Conservation (phyloP, 2,888 invertebrate species). For the Mythimna vitellina region DNA sequence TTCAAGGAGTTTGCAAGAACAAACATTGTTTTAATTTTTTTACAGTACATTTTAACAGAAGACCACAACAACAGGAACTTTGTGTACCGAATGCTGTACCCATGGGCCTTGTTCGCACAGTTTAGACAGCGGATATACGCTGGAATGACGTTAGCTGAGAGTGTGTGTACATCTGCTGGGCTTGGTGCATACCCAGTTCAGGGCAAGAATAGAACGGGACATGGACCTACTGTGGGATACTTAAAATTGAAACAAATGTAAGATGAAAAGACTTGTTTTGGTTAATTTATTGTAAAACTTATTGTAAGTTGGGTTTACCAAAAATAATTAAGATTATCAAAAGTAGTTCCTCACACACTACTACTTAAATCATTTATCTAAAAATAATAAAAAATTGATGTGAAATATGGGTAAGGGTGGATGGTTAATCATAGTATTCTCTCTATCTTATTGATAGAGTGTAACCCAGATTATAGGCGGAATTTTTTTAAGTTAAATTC, state of each 20-base stretch:
- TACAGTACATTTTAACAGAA: slow-evolving; percentile 95
- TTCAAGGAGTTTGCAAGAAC: neutral
- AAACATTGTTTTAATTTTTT: slow-evolving; percentile 69
- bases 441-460: too few relatives aligned
- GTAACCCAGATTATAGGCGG: too few relatives aligned
- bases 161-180: slow-evolving; percentile 97
- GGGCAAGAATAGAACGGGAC: slow-evolving; percentile 94
- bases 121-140: slow-evolving; percentile 97
- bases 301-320: too few relatives aligned
- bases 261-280: slow-evolving; percentile 28
- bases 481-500: too few relatives aligned
- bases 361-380: too few relatives aligned
- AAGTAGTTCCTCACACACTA: too few relatives aligned
- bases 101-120: slow-evolving; percentile 96
- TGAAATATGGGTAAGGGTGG: too few relatives aligned
- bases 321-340: too few relatives aligned
- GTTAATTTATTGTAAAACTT: neutral
- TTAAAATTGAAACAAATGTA: slow-evolving; percentile 91
- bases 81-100: slow-evolving; percentile 95
- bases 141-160: slow-evolving; percentile 97
- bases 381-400: too few relatives aligned
- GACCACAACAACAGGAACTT: slow-evolving; percentile 94
- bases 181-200: slow-evolving; percentile 97
- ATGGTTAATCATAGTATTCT: too few relatives aligned
- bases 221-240: slow-evolving; percentile 95